Evolutionary conservation across 2,888 invertebrate species (phyloP).

Genomic region (Pterobdella sp.): DNA sequence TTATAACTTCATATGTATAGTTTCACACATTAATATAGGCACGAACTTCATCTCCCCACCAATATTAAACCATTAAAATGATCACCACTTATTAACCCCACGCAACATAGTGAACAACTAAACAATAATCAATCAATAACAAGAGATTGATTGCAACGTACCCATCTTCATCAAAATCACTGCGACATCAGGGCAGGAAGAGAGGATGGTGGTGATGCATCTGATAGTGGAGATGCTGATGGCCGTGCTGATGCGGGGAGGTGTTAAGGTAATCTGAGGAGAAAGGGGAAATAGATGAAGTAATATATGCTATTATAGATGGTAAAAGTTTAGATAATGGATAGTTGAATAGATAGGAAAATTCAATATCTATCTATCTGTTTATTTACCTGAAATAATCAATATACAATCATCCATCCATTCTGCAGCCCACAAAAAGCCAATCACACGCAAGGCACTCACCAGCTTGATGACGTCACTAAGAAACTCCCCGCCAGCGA

Average conservation of each 20-base stretch:
- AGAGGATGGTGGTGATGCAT: constrained; percentile 91
- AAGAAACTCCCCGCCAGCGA: constrained; percentile 77
- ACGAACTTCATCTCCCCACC: no score
- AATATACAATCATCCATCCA: neutral
- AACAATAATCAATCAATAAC: no score
- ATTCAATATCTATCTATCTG: no score
- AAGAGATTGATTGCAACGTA: constrained; percentile 41
- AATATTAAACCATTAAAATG: no score
- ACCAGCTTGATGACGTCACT: constrained; percentile 86
- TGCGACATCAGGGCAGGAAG: constrained; percentile 86
- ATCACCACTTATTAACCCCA: neutral
- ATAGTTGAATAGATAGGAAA: neutral
- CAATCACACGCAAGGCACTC: constrained; percentile 42
- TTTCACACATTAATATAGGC: no score
- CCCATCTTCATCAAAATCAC: constrained; percentile 80
- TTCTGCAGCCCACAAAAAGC: neutral
- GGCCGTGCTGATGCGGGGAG: constrained; percentile 82
- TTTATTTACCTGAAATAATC: no score
- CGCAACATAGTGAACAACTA: no score
- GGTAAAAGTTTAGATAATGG: neutral
- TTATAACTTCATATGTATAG: no score
- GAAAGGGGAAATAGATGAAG: neutral
- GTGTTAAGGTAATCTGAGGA: constrained; percentile 75
- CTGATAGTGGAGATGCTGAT: constrained; percentile 93
- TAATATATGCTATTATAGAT: neutral